Evolutionary conservation across 2,797 vertebrate species (phyloP), one percentile per base, ranked within the genome.

Genomic region (Cichlasoma orientale): DNA sequence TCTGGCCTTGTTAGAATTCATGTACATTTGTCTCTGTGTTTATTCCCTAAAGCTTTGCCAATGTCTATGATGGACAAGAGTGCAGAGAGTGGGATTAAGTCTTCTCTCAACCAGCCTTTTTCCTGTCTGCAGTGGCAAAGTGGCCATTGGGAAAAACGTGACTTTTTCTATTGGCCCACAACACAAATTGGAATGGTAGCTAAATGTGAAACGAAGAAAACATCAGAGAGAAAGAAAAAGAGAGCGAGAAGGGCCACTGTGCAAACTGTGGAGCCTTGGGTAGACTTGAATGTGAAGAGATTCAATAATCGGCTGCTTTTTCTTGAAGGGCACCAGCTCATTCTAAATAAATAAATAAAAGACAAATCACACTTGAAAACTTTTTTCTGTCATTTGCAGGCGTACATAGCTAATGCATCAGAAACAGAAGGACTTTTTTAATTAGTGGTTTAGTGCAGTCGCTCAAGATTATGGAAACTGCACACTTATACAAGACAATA

Each of bases 51-150:
- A 86, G 77, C 56, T 50, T 71, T 8, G 53, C 12, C 38, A 52
- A 63, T 66, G 53, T 82, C 57, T 78, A 14, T 80, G 77, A 81
- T 72, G 44, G 50, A 88, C 63, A 79, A 29, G 18, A 75, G 61
- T 75, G 55, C 58, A 63, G 41, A 72, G 41, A 19, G 23, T 8
- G 56, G 21, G 23, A 61, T 58, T 44, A 68, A 44, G 68, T 53
- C 23, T 9, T 38, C 47, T 55, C 47, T 76, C 69, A 66, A 44
- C 63, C 41, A 16, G 53, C 1, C 9, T 57, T 61, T 33, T 33
- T 77, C 47, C 66, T 57, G 41, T 63, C 38, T 63, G 25, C 19
- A 47, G 9, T 63, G 9, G 50, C 54, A n/a, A 36, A 63, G 70
- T 50, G 14, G 19, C 36, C 52, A 56, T 21, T 27, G 31, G 77